Evolutionary conservation across 1,140 invertebrate genomes (phyloP), one percentile per base, ranked within the genome.

Genomic region (Temnothorax longispinosus): DNA sequence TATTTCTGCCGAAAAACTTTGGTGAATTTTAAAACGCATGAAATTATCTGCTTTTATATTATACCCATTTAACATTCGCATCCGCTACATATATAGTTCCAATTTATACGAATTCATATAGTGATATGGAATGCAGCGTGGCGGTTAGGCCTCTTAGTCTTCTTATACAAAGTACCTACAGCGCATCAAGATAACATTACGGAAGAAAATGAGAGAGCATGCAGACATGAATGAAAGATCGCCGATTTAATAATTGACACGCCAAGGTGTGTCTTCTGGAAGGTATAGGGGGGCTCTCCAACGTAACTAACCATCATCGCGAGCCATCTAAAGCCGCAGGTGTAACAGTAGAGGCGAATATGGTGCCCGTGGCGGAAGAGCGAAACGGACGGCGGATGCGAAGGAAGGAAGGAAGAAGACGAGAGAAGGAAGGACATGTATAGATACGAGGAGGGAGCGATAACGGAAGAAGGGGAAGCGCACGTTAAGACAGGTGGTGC

Each of bases 401-500:
- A 47, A 15, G 65, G 41, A 72, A 52, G 27, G 54, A 32, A 72
- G 38, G 7, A 65, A 50, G 21, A 41, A 71, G 58, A 47, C 44
- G 54, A 11, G 35, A 21, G 50, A 71, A 75, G 82, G 41, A 76
- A 58, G 78, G 54, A 47, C 62, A 58, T 60, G 13, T 58, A 67
- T 58, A 67, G 87, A 88, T 82, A 74, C 18, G 52, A 89, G 60
- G 35, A 60, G 72, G 65, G 35, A 89, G 21, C 21, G 85, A 89
- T 90, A 89, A 89, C 71, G 84, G 75, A 89, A 76, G 81, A 58
- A 85, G 89, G 89, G 90, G 84, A 85, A 89, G 76, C 21, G 50
- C 56, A 87, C 82, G 86, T 84, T 77, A 86, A 88, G 84, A 92
- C 91, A 92, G 91, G 91, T 91, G 91, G 81, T 91, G 84, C 74